Percentiles rank a stretch among this genome's conserved stretches.
Conservation (phyloP, 2,797 vertebrate genomes). For the Pogoniulus pusillus region DNA sequence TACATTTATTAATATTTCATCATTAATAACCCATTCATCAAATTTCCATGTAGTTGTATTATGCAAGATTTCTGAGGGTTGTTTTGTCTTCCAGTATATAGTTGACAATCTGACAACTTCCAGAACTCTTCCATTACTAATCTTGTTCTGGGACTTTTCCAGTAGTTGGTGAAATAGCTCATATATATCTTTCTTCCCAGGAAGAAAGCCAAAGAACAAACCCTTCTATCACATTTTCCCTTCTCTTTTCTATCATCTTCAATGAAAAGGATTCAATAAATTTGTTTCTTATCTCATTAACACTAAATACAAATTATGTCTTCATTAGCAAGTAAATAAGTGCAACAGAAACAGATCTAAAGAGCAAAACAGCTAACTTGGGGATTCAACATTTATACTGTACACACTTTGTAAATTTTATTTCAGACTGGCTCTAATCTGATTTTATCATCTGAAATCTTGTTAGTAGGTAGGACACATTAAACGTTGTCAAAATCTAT, state of each 20-base stretch:
- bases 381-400: not conserved
- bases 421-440: not conserved
- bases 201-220: not conserved
- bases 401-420: not conserved
- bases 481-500: not conserved
- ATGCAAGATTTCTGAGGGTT: not conserved
- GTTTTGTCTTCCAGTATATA: not conserved
- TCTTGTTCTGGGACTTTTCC: not conserved
- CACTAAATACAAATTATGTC: not conserved
- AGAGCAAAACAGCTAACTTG: not conserved
- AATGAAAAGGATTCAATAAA: not conserved
- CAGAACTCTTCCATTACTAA: not conserved
- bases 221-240: not conserved
- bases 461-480: not conserved
- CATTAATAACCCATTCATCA: too few species aligned
- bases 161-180: not conserved
- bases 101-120: not conserved
- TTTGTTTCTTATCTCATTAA: not conserved
- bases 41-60: not conserved
- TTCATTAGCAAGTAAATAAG: not conserved
- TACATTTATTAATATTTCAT: too few species aligned
- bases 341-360: not conserved
- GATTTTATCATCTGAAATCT: not conserved
- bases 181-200: not conserved
- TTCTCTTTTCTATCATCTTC: not conserved